These are phyloP conservation scores for Bovichtus variegatus DNA, from an alignment of 2,797 vertebrate genomes.

Conservation along the genomic window DNA sequence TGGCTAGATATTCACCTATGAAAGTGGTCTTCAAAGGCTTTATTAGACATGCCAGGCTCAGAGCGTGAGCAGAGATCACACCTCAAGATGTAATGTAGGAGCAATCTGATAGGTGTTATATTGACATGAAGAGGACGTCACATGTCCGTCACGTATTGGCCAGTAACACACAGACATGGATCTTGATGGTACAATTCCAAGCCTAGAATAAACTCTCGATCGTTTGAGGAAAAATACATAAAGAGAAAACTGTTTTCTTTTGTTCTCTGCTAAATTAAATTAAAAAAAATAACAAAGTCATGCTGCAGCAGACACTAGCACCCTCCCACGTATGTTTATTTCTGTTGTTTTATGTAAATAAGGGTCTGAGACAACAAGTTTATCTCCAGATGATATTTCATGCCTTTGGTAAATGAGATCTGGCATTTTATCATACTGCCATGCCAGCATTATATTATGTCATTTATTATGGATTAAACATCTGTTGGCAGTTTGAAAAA, in stretches of 20 bases:
- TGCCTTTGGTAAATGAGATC: too few species aligned
- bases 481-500: not conserved
- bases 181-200: not conserved
- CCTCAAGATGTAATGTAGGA: not conserved
- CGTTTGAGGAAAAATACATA: not conserved
- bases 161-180: not conserved
- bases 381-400: not conserved
- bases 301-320: not conserved
- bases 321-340: not conserved
- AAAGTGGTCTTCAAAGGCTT: constrained; percentile 36
- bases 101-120: not conserved
- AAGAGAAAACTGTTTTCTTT: not conserved
- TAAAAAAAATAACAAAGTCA: not conserved
- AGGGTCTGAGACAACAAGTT: constrained; percentile 1
- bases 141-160: not conserved
- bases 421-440: accelerated
- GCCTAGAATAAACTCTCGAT: not conserved
- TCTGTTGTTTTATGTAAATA: constrained; percentile 22
- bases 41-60: constrained; percentile 22
- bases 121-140: not conserved
- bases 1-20: constrained; percentile 28
- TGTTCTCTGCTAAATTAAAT: not conserved
- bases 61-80: constrained; percentile 8
- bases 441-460: not conserved
- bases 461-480: not conserved